Conservation (phyloP, 64 coral and sea anemone genomes). For the Stichodactyla helianthus region DNA sequence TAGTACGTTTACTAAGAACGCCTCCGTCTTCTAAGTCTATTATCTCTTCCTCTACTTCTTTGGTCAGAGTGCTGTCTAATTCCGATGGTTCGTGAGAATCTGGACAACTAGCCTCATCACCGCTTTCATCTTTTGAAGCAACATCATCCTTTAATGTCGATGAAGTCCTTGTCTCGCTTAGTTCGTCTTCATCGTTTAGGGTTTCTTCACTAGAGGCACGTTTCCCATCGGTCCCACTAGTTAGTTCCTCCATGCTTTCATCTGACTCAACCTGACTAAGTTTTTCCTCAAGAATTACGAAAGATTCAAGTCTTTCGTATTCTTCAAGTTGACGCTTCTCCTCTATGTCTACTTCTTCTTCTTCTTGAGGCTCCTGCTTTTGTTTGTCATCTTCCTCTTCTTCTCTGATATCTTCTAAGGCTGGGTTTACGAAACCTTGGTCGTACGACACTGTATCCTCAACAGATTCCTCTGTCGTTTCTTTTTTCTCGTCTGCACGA, state of each 20-base stretch:
- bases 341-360: slow-evolving; percentile 42
- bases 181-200: slow-evolving; percentile 50
- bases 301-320: slow-evolving; percentile 86
- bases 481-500: neutral
- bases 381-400: slow-evolving; percentile 47
- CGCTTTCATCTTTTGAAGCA: neutral
- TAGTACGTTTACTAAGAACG: neutral
- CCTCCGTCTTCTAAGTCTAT: slow-evolving; percentile 5
- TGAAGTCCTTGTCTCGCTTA: slow-evolving; percentile 34
- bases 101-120: neutral
- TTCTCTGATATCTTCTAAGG: slow-evolving; percentile 57
- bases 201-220: slow-evolving; percentile 29
- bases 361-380: slow-evolving; percentile 16
- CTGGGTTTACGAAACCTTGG: slow-evolving; percentile 36
- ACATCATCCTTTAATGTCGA: slow-evolving; percentile 17
- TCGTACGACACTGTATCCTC: slow-evolving; percentile 32
- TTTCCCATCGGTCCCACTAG: slow-evolving; percentile 11
- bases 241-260: slow-evolving; percentile 58
- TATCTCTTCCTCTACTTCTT: neutral
- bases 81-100: slow-evolving; percentile 9
- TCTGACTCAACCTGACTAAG: slow-evolving; percentile 91
- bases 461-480: slow-evolving; percentile 8
- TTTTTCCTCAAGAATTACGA: slow-evolving; percentile 91
- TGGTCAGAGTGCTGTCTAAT: neutral
- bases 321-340: slow-evolving; percentile 72